phyloP scores from a whole-genome alignment of 2,113 vertebrate genomes.

The Camelus dromedarius region DNA sequence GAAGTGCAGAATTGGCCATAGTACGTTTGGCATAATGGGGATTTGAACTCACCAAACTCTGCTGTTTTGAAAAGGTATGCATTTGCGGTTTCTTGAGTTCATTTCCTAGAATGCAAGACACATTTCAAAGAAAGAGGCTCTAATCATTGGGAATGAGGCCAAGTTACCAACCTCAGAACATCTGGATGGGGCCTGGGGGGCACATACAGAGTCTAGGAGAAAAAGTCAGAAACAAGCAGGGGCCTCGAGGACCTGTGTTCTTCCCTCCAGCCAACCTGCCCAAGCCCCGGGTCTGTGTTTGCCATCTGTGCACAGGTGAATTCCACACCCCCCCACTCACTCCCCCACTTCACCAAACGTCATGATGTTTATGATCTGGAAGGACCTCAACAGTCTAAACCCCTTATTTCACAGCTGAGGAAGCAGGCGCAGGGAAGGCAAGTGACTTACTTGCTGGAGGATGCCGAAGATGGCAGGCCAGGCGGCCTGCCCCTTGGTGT shows the following conservation, averaged over 20 bases:
- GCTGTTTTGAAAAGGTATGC: neutral
- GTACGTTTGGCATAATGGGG: neutral
- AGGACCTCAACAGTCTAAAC: neutral
- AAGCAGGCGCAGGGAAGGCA: neutral
- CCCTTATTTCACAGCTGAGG: neutral
- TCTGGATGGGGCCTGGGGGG: neutral
- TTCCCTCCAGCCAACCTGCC: too few species aligned
- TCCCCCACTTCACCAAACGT: too few species aligned
- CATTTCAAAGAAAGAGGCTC: neutral
- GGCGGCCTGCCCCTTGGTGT: neutral
- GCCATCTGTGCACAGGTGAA: neutral
- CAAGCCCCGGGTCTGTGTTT: neutral
- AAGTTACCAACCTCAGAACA: neutral
- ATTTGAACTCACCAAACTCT: neutral
- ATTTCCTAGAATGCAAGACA: neutral
- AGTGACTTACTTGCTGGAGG: neutral
- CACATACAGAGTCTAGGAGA: neutral
- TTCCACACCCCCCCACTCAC: rapidly evolving
- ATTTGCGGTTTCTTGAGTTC: neutral
- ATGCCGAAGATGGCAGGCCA: neutral
- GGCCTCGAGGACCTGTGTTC: neutral
- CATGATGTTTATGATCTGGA: neutral
- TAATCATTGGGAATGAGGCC: neutral
- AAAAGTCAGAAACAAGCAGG: neutral
- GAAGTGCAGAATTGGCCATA: neutral